Evolutionary conservation across 2,113 vertebrate species (phyloP), one percentile per base, ranked within the genome.

Genomic region (Callocephalon fimbriatum): DNA sequence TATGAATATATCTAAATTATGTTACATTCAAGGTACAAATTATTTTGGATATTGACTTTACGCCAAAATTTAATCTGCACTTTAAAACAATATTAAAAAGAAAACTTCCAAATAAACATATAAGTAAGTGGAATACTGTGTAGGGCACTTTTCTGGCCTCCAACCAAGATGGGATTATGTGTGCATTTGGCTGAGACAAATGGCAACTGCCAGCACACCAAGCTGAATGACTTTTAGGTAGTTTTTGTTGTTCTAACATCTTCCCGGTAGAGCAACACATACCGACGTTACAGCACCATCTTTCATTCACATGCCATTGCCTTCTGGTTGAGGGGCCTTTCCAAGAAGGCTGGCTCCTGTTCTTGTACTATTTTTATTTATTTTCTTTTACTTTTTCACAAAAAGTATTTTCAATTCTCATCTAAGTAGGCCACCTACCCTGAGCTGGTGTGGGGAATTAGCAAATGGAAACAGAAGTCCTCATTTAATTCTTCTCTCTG

Each of bases 191-290:
- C 72, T 89, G 77, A 90, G 59, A 77, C 62, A 61, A 86, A 73
- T 38, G 45, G 59, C 63, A 74, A 35, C 63, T 83, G 47, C 71
- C 54, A 93, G 26, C 29, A 66, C 31, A 61, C 58, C 53, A 65
- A 62, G 59, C 62, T 58, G 59, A 86, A 80, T 70, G 37, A 70
- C 22, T 83, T 90, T 15, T 58, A 48, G 74, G 74, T 68, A 89
- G n/a, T 72, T 90, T 91, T 83, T 91, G 51, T 90, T 87, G 14
- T 51, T 90, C 47, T 83, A 42, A 65, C 50, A 65, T 91, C 62
- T 90, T 25, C 70, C 47, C 31, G 54, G n/a, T 37, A 87, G 15
- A 87, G 44, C 23, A 93, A 71, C 56, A 86, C 79, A 35, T 76
- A 82, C 23, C 3, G 1, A 40, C 0, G 0, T 42, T 76, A 51